A percentile compares a stretch with the other conserved stretches of the same genome.
Conservation (phyloP, 2,113 vertebrate genomes). For the Gulo gulo region DNA sequence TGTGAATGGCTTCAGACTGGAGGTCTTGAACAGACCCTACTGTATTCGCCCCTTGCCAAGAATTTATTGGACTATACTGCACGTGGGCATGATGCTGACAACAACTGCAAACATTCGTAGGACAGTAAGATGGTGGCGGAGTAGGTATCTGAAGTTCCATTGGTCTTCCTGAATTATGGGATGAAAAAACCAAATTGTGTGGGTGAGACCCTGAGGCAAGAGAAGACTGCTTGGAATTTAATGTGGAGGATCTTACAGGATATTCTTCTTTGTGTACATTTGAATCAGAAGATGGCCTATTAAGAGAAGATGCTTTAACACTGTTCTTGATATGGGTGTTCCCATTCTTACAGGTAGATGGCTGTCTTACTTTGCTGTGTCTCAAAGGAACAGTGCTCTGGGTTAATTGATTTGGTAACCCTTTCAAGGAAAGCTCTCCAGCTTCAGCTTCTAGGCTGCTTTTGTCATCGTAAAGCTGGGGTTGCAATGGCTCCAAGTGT, state of each 20-base stretch:
- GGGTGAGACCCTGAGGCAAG: constrained; percentile 65
- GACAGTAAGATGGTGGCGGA: constrained; percentile 74
- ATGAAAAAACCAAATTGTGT: constrained; percentile 70
- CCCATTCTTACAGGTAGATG: constrained; percentile 64
- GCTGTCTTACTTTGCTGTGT: constrained; percentile 69
- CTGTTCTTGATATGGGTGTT: constrained; percentile 58
- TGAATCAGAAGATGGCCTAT: constrained; percentile 72
- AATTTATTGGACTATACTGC: constrained; percentile 76
- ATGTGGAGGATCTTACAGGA: not conserved
- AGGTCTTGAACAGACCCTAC: constrained; percentile 71
- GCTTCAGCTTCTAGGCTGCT: constrained; percentile 54
- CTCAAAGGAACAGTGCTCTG: constrained; percentile 56
- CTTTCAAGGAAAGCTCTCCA: constrained; percentile 75
- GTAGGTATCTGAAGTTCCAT: constrained; percentile 84
- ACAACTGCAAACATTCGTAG: constrained; percentile 83
- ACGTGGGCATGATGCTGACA: constrained; percentile 78
- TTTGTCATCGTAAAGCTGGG: constrained; percentile 61
- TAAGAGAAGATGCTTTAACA: not conserved
- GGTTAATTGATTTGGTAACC: constrained; percentile 63
- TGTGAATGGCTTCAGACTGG: constrained; percentile 65
- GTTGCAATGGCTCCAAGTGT: not conserved
- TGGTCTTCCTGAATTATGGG: constrained; percentile 72
- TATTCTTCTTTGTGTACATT: constrained; percentile 65
- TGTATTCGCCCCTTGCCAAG: constrained; percentile 80
- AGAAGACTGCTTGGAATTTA: constrained; percentile 71